Evolutionary conservation across 2,113 vertebrate genomes (phyloP).

Genomic region (Heterochromis multidens): DNA sequence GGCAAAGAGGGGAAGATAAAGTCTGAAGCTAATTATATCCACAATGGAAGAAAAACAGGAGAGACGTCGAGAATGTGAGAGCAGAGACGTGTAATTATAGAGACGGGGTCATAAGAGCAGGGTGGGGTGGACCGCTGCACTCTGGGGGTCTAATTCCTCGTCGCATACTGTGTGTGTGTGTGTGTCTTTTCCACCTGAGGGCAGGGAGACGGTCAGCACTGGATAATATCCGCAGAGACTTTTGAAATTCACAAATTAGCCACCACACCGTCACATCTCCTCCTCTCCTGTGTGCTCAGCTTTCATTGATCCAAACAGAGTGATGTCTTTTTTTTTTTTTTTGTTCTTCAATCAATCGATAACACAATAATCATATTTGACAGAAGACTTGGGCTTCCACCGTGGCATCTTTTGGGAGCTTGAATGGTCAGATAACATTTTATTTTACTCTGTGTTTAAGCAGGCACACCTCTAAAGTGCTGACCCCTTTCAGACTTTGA

Average conservation of each 20-base stretch:
- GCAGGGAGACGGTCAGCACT: background rate
- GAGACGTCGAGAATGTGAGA: conserved; percentile 43
- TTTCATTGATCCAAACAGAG: background rate
- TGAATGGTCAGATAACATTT: background rate
- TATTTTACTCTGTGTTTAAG: background rate
- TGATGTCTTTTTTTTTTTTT: conserved; percentile 8
- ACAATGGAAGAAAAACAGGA: conserved; percentile 61
- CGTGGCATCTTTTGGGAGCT: background rate
- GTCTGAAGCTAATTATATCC: conserved; percentile 54
- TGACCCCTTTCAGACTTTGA: background rate
- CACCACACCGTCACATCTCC: background rate
- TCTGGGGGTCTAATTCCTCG: conserved; percentile 39
- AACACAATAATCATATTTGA: conserved; percentile 1
- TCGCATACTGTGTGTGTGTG: background rate
- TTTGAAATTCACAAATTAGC: conserved; percentile 39
- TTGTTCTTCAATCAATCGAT: conserved; percentile 7
- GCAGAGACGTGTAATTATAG: conserved; percentile 57
- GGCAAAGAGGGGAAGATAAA: conserved; percentile 13
- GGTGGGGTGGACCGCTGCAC: conserved; percentile 34
- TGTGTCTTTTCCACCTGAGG: conserved; percentile 32
- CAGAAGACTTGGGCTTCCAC: background rate
- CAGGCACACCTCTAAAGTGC: background rate
- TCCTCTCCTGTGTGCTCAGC: background rate
- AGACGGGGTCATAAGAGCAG: conserved; percentile 38
- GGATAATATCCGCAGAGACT: conserved; percentile 9